These are phyloP conservation scores for Triops longicaudatus DNA, from an alignment of 1,140 invertebrate species.

Conservation along the genomic window DNA sequence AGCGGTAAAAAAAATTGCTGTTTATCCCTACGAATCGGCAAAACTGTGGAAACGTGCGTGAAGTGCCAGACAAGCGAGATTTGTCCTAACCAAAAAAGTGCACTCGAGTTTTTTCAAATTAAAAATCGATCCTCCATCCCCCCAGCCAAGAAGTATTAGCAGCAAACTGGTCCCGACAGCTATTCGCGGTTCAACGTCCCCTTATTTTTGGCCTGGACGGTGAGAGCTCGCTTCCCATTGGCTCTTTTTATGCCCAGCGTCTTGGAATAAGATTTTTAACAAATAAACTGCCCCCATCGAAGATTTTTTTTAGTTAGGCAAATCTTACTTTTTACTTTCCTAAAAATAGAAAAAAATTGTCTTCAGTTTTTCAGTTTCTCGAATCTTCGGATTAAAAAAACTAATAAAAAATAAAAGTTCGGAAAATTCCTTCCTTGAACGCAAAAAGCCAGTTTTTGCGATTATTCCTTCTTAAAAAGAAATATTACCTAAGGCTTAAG, in stretches of 20 bases:
- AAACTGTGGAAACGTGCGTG: not conserved
- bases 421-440: too few relatives aligned
- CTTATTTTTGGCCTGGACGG: slow-evolving; percentile 6
- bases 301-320: too few relatives aligned
- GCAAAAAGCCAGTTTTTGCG: too few relatives aligned
- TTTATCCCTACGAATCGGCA: too few relatives aligned
- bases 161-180: slow-evolving; percentile 3
- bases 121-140: slow-evolving; percentile 7
- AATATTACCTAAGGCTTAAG: too few relatives aligned
- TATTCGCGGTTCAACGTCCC: slow-evolving; percentile 10
- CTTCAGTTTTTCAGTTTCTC: too few relatives aligned
- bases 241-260: not conserved
- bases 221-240: not conserved
- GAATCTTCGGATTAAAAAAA: too few relatives aligned
- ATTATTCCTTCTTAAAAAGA: too few relatives aligned
- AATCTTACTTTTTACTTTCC: too few relatives aligned
- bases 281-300: not conserved
- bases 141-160: not conserved
- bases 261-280: not conserved
- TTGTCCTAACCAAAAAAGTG: not conserved
- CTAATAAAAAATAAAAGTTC: too few relatives aligned
- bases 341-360: too few relatives aligned
- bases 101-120: not conserved
- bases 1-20: too few relatives aligned
- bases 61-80: not conserved